Evolutionary conservation across 2,797 vertebrate species (phyloP), one percentile per base, ranked within the genome.

Genomic region (Acipenser oxyrinchus): DNA sequence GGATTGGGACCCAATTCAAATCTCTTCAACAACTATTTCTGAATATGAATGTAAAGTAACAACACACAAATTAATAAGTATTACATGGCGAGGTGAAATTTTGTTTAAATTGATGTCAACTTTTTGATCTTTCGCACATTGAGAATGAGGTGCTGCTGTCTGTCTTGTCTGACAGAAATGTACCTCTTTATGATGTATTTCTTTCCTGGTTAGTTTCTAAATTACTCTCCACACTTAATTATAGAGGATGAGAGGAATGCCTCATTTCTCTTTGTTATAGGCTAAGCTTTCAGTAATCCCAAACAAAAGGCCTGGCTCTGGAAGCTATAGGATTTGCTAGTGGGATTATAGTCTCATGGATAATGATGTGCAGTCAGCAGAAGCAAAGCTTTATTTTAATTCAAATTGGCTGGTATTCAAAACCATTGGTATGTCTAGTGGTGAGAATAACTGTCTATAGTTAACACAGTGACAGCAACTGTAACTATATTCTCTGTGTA

Each of bases 141-240:
- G 58, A 63, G 48, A 52, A 48, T 51, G 68, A 71, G 60, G 13
- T 18, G 6, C 69, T 65, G 18, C 37, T 63, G 60, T 60, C 71
- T 64, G 6, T 60, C 18, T 8, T 57, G 10, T 55, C 53, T 65
- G 65, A 71, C 73, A 65, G 53, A 74, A 66, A 72, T 74, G 68
- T 70, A 74, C 75, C 74, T 78, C 73, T 62, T 70, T 57, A 68
- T 68, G 65, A 62, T 75, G 74, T 70, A 65, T 71, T 66, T 90
- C 84, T 89, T 89, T 85, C 86, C 83, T 84, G 80, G 86, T 89
- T 89, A 90, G 93, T 92, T 94, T 93, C 92, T 93, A 95, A 95
- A 94, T 93, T 91, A 94, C 94, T 95, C 94, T 91, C 92, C 92
- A 93, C 93, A 96, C 95, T 97, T 98, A 96, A 99, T 98, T 98